phyloP scores from a whole-genome alignment of 2,797 vertebrate species.

The Pangasius larnaudii region DNA sequence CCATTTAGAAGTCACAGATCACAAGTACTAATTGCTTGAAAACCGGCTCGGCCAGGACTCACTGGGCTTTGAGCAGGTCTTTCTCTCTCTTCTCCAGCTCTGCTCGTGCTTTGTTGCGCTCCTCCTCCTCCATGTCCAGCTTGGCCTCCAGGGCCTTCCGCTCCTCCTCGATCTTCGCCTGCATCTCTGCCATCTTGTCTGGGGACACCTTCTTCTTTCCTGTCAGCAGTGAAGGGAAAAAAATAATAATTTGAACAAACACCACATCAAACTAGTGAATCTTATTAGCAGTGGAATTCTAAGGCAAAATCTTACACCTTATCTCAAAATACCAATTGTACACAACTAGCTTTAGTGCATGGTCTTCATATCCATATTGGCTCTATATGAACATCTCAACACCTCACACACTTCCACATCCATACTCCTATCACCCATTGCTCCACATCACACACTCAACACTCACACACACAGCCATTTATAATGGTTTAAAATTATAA shows the following conservation, averaged over 20 bases:
- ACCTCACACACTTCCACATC: not conserved
- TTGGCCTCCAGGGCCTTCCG: constrained; percentile 96
- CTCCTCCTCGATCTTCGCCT: constrained; percentile 98
- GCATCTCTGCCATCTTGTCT: constrained; percentile 99
- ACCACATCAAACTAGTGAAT: not conserved
- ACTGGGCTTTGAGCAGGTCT: constrained; percentile 98
- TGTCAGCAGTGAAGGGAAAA: constrained; percentile 59
- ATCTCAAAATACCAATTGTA: not conserved
- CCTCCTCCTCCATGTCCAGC: constrained; percentile 98
- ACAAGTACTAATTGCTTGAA: not conserved
- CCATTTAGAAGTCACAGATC: not conserved
- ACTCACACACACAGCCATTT: too few relatives aligned
- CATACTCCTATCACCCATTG: not conserved
- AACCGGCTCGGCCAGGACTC: constrained; percentile 65
- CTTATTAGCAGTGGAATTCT: not conserved
- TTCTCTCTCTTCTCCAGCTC: constrained; percentile 97
- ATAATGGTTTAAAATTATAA: too few relatives aligned
- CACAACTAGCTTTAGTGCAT: not conserved
- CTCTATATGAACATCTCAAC: not conserved
- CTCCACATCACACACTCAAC: not conserved
- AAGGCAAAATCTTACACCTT: not conserved
- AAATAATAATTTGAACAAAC: not conserved
- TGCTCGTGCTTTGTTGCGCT: constrained; percentile 95
- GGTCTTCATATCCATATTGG: not conserved
- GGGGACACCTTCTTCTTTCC: constrained; percentile 97